These are phyloP conservation scores for Plagiodera versicolora DNA, from an alignment of 2,888 invertebrate species.

Conservation along the genomic window DNA sequence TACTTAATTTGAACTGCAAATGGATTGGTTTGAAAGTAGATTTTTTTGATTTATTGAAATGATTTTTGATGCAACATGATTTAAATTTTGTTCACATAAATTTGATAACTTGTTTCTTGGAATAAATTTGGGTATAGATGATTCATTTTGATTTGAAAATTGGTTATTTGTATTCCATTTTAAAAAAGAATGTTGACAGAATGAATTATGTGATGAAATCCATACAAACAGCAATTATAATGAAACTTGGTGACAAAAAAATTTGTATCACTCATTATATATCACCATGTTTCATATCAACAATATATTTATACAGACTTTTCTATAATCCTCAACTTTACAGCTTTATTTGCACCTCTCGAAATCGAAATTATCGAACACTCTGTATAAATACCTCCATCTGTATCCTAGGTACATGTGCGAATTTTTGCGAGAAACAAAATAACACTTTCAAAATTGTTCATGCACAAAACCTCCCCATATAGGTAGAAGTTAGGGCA, in stretches of 20 bases:
- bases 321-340: too few species aligned
- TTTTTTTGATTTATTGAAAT: conserved; percentile 16
- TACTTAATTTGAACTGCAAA: conserved; percentile 21
- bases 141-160: too few species aligned
- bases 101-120: too few species aligned
- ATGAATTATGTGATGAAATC: too few species aligned
- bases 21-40: conserved; percentile 21
- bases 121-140: too few species aligned
- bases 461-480: neutral
- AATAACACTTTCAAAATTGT: neutral
- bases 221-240: too few species aligned
- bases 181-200: too few species aligned
- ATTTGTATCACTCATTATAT: neutral
- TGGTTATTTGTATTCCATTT: too few species aligned
- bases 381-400: conserved; percentile 13
- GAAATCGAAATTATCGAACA: too few species aligned
- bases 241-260: neutral
- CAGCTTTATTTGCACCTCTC: too few species aligned
- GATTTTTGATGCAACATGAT: conserved; percentile 17
- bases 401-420: neutral
- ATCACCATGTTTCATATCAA: neutral
- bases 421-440: neutral
- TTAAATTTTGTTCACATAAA: conserved; percentile 11
- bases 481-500: conserved; percentile 41
- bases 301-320: neutral